A percentile compares a stretch with the other conserved stretches of the same genome.
phyloP scores from a whole-genome alignment of 2,888 invertebrate genomes.

The Campaea margaritaria region DNA sequence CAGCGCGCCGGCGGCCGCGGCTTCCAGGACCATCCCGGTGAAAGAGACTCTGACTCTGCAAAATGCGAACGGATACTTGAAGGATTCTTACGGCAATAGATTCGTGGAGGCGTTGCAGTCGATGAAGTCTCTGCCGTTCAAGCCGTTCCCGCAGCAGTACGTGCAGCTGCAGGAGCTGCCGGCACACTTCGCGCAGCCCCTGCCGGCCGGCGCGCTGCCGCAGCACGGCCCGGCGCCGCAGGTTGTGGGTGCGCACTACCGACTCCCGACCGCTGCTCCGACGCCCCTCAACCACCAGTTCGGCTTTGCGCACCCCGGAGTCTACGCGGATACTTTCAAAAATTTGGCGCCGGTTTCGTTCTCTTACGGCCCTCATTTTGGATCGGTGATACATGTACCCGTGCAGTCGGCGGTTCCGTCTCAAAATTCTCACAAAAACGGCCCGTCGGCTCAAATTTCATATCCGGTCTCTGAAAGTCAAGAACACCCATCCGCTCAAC shows the following conservation, averaged over 20 bases:
- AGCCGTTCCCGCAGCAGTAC: constrained; percentile 71
- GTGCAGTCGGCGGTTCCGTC: constrained; percentile 19
- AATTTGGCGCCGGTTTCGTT: constrained; percentile 52
- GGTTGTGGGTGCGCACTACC: constrained; percentile 63
- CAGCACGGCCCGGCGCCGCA: constrained; percentile 63
- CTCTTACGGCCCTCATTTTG: constrained; percentile 38
- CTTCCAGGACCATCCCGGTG: constrained; percentile 61
- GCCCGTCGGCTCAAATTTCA: constrained; percentile 19
- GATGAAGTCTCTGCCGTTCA: constrained; percentile 66
- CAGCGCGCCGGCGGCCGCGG: constrained; percentile 55
- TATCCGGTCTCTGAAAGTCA: constrained; percentile 21
- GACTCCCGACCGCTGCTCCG: constrained; percentile 55
- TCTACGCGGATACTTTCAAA: constrained; percentile 59
- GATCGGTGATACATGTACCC: constrained; percentile 31
- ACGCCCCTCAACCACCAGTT: constrained; percentile 50
- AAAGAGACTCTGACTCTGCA: constrained; percentile 61
- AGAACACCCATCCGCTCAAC: constrained; percentile 48
- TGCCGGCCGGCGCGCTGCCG: constrained; percentile 63
- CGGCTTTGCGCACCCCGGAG: constrained; percentile 50
- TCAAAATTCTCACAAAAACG: constrained; percentile 9
- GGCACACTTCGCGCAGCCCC: constrained; percentile 72
- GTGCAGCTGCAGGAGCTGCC: constrained; percentile 74
- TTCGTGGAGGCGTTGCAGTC: constrained; percentile 64
- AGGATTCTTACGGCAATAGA: constrained; percentile 77
- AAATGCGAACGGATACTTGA: constrained; percentile 63